Conservation (phyloP, 1,140 invertebrate species). For the Drosophila murphyi region DNA sequence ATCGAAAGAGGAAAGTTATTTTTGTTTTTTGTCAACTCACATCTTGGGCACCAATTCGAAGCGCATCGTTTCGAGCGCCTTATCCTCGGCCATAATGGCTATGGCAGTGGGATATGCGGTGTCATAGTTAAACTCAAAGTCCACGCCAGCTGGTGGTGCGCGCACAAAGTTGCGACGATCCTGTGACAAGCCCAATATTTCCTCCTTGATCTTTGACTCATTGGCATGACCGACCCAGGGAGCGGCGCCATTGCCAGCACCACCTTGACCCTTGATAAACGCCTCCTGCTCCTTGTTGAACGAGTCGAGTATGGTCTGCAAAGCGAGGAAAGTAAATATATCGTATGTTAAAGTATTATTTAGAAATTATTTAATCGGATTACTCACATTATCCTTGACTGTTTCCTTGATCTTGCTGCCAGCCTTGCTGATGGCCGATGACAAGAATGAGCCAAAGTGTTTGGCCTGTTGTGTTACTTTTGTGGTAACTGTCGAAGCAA, state of each 20-base stretch:
- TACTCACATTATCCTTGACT: constrained; percentile 97
- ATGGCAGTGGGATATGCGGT: constrained; percentile 95
- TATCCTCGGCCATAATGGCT: constrained; percentile 97
- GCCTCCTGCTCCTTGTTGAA: constrained; percentile 98
- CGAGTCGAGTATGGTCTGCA: constrained; percentile 96
- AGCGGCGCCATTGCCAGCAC: constrained; percentile 90
- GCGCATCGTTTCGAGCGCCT: constrained; percentile 98
- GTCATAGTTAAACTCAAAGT: constrained; percentile 98
- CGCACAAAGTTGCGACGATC: constrained; percentile 98
- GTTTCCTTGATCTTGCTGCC: constrained; percentile 97
- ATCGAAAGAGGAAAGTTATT: too few relatives aligned
- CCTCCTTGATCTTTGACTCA: constrained; percentile 95
- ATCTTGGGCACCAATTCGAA: constrained; percentile 99
- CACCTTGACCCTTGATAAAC: constrained; percentile 94
- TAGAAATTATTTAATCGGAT: neutral
- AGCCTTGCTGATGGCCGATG: constrained; percentile 95
- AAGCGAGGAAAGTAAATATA: neutral
- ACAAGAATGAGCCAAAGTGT: constrained; percentile 95
- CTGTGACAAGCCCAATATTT: constrained; percentile 97
- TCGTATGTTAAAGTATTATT: neutral
- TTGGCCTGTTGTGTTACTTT: constrained; percentile 96
- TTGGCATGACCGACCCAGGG: constrained; percentile 97
- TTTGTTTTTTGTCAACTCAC: constrained; percentile 86
- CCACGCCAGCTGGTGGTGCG: constrained; percentile 96
- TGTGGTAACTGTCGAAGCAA: constrained; percentile 89